These are phyloP conservation scores for Pemphigus obesinymphae DNA, from an alignment of 1,140 invertebrate genomes.

Conservation along the genomic window DNA sequence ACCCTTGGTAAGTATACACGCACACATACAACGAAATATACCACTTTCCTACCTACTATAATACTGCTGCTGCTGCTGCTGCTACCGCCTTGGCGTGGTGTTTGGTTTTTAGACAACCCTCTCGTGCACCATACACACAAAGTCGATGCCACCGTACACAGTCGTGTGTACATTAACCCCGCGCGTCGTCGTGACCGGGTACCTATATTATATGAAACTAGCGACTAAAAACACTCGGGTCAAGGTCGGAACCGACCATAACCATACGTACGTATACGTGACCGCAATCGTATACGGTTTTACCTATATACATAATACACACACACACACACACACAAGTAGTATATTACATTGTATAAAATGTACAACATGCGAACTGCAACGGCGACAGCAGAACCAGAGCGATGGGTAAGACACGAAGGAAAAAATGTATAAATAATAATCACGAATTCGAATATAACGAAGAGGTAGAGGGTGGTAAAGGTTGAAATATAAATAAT, in stretches of 20 bases:
- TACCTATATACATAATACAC: too few relatives aligned
- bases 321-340: too few relatives aligned
- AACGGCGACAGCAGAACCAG: background rate
- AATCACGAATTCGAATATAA: background rate
- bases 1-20: background rate
- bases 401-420: background rate
- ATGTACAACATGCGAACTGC: background rate
- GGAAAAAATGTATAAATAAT: background rate
- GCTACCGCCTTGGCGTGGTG: background rate
- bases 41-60: background rate
- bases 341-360: too few relatives aligned
- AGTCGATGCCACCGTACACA: background rate
- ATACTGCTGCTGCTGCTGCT: background rate
- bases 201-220: background rate
- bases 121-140: background rate
- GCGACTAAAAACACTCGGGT: background rate
- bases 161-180: background rate
- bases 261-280: background rate
- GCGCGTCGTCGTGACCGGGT: background rate
- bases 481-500: too few relatives aligned
- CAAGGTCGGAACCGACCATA: background rate
- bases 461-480: too few relatives aligned
- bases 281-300: background rate
- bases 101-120: background rate
- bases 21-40: background rate